Conservation (phyloP, 2,888 invertebrate species). For the Empis stercorea region DNA sequence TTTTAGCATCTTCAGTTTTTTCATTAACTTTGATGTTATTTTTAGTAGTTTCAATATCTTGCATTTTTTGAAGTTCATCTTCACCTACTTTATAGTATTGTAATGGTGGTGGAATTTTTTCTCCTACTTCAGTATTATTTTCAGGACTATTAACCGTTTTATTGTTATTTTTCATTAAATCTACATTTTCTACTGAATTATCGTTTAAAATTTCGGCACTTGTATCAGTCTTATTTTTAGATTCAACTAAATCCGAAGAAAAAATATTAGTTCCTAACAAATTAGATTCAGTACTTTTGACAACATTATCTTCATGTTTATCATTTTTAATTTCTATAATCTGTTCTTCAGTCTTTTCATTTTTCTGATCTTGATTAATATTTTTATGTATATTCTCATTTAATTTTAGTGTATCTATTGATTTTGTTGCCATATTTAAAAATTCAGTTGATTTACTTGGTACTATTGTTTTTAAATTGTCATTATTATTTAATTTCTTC, state of each 20-base stretch:
- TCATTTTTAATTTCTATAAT: background rate
- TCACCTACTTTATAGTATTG: background rate
- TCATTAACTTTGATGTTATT: too few species aligned
- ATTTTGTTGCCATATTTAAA: background rate
- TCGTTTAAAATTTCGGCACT: background rate
- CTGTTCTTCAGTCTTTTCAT: background rate
- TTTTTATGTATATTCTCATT: too few species aligned
- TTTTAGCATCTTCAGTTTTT: too few species aligned
- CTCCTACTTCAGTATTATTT: background rate
- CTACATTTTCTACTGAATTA: background rate
- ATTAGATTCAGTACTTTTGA: background rate
- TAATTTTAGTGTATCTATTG: background rate
- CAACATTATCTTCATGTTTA: background rate
- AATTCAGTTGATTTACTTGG: conserved; percentile 1
- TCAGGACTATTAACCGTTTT: background rate
- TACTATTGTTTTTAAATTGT: background rate
- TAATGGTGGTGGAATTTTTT: background rate
- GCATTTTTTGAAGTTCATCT: background rate
- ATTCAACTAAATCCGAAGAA: background rate
- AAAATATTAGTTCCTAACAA: background rate
- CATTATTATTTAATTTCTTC: too few species aligned
- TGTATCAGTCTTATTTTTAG: background rate
- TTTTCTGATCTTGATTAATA: background rate
- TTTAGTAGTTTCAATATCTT: background rate
- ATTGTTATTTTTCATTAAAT: background rate